Percentiles rank a stretch among this genome's conserved stretches.
These are phyloP conservation scores for Heliconius hewitsoni DNA, from an alignment of 1,140 invertebrate genomes.

Conservation along the genomic window DNA sequence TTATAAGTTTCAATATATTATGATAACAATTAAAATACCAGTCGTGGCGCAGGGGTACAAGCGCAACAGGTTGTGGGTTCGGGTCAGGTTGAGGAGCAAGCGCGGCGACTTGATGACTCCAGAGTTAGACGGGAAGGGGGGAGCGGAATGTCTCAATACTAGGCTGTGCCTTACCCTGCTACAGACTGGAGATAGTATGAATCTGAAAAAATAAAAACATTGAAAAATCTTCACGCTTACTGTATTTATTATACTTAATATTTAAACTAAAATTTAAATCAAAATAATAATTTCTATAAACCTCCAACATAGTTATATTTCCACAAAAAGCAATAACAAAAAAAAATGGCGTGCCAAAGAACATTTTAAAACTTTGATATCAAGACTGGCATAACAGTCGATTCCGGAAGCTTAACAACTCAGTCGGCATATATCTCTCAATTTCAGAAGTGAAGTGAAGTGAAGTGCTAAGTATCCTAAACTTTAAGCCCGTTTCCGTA, in stretches of 20 bases:
- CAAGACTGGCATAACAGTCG: constrained; percentile 15
- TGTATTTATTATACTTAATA: too few species aligned
- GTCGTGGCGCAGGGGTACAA: too few species aligned
- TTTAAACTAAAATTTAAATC: too few species aligned
- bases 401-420: constrained; percentile 16
- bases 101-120: too few species aligned
- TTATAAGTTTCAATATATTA: too few species aligned
- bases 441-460: constrained; percentile 10
- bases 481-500: neutral
- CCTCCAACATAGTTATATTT: neutral
- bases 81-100: too few species aligned
- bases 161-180: neutral
- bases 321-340: neutral
- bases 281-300: too few species aligned
- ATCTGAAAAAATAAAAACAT: neutral
- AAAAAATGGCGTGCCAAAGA: neutral
- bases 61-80: too few species aligned
- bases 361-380: constrained; percentile 4
- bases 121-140: too few species aligned
- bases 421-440: constrained; percentile 10
- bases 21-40: too few species aligned
- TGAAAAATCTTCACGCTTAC: too few species aligned
- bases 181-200: neutral
- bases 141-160: too few species aligned
- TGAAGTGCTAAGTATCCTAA: constrained; percentile 5